Base-by-base conservation (phyloP, 2,888 invertebrate species). In the Watsonalla cultraria region DNA sequence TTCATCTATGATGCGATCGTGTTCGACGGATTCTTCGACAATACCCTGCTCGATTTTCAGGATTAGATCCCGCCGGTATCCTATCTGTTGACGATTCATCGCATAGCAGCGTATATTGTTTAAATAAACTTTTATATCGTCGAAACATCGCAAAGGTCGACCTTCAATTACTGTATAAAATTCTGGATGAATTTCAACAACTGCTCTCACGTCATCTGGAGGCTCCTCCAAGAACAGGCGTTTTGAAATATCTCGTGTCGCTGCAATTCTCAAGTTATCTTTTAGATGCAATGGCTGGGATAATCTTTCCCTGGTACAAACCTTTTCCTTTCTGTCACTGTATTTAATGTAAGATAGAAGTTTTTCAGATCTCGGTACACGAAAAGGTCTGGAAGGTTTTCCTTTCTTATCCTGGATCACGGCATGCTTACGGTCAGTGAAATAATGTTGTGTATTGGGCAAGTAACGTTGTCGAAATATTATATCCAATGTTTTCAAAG, bases 101-200 rank as follows among this genome's bases (percentile, higher is more conserved):
- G 92, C 84, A 60, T 91, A 90, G n/a, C 75, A 68, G 35, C 92
- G 82, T 53, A 90, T 87, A 55, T 93, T 91, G 39, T 84, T 84
- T 5, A 93, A 74, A 68, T 94, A 94, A 7, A 92, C 86, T 60
- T 90, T 86, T 51, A 92, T 86, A 57, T 92, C 93, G 60, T 94
- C 92, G 61, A 90, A 92, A 64, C 92, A 91, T 51, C 91, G 84
- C 34, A 93, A 84, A 0, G 93, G 92, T 39, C 93, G 88, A 7
- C 93, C 94, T 75, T 92, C 92, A 42, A 94, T 89, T 45, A 93
- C 91, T 0, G 91, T 90, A 71, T 93, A 94, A 75, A 93, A 94
- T 59, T 93, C 91, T 0, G 93, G 93, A 72, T 94, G 93, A 45
- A 94, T 89, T 76, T 94, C 94, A 13, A 93, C 86, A 51, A 94